phyloP scores from a whole-genome alignment of 2,113 vertebrate species.

The Tauraco erythrolophus region DNA sequence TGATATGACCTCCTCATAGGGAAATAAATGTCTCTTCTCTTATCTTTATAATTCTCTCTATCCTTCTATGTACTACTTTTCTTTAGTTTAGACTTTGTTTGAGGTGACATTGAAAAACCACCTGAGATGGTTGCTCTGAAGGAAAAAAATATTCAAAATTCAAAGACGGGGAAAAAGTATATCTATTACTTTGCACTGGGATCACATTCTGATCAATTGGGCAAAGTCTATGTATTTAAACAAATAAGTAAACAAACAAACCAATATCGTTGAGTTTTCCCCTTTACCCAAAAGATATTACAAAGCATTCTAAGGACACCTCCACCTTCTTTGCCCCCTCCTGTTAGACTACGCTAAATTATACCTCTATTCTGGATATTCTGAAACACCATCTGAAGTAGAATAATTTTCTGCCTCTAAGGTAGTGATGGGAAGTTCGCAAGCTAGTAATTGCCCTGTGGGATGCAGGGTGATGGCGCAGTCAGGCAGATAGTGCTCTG shows the following conservation, averaged over 20 bases:
- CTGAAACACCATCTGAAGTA: not conserved
- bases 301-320: not conserved
- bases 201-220: not conserved
- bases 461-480: not conserved
- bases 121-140: not conserved
- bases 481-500: not conserved
- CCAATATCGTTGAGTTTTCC: not conserved
- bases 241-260: not conserved
- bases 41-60: not conserved
- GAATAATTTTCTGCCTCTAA: not conserved
- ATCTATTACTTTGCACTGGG: not conserved
- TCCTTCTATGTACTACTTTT: not conserved
- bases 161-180: not conserved
- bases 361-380: not conserved
- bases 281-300: not conserved
- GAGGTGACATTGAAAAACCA: not conserved
- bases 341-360: not conserved
- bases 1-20: not conserved
- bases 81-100: constrained; percentile 5
- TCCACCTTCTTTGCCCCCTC: not conserved
- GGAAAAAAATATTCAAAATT: not conserved
- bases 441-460: not conserved
- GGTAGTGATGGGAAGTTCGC: not conserved
- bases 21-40: not conserved
- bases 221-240: not conserved